Conservation (phyloP, 2,888 invertebrate species). For the Rhogogaster chlorosoma region DNA sequence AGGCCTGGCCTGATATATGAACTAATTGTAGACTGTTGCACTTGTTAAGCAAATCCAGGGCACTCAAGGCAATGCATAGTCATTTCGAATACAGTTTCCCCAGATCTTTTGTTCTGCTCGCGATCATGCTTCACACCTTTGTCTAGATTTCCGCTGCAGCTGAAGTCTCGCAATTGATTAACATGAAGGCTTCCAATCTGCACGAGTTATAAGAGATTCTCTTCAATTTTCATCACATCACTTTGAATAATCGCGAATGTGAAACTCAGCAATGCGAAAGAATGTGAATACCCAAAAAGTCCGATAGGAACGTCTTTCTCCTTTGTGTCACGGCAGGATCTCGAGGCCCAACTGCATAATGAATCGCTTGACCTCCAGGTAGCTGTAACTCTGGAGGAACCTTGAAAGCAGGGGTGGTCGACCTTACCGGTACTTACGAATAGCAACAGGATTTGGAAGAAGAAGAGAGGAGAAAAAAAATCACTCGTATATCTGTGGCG, state of each 20-base stretch:
- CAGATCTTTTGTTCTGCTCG: conserved; percentile 1
- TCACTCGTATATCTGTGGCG: neutral
- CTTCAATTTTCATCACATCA: no score
- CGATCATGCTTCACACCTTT: neutral
- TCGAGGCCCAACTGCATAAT: neutral
- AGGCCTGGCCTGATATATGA: neutral
- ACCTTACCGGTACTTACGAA: neutral
- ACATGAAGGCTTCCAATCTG: no score
- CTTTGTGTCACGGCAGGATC: neutral
- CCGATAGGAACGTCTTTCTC: neutral
- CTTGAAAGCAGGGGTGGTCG: conserved; percentile 28
- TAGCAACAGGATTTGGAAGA: neutral
- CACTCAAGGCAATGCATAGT: neutral
- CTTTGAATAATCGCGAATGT: no score
- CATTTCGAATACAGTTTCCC: neutral
- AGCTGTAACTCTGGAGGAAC: neutral
- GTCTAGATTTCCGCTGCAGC: neutral
- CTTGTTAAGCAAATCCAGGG: neutral
- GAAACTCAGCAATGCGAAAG: no score
- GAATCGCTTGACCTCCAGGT: neutral
- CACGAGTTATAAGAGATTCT: no score
- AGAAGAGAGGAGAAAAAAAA: neutral
- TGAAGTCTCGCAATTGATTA: neutral
- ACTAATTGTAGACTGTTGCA: neutral
- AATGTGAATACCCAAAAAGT: no score